Percentiles rank a stretch among this genome's conserved stretches.
Evolutionary conservation across 2,888 invertebrate genomes (phyloP).

Genomic region (Emmelina monodactyla): DNA sequence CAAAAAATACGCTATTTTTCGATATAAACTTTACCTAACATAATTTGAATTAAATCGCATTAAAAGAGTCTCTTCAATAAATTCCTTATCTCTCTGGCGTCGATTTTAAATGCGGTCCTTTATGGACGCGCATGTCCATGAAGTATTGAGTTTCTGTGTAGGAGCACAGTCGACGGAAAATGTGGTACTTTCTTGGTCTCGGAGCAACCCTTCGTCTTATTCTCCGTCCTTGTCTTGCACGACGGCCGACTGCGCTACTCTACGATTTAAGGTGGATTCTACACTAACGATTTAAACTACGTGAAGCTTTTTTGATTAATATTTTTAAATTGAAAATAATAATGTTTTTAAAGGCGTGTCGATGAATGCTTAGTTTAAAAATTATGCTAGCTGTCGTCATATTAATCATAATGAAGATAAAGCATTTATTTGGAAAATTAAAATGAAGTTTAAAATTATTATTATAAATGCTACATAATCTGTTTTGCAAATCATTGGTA

Average conservation of each 20-base stretch:
- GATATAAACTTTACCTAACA: slow-evolving; percentile 20
- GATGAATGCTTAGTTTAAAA: too few relatives aligned
- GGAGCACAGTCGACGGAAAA: slow-evolving; percentile 28
- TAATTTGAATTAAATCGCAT: slow-evolving; percentile 10
- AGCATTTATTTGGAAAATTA: too few relatives aligned
- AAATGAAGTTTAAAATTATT: too few relatives aligned
- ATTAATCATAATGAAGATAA: too few relatives aligned
- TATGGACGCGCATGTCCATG: slow-evolving; percentile 52
- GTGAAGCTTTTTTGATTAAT: too few relatives aligned
- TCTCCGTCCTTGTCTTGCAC: slow-evolving; percentile 65
- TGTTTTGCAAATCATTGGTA: too few relatives aligned
- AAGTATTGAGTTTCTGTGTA: slow-evolving; percentile 36
- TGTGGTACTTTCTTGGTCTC: slow-evolving; percentile 54
- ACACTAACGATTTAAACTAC: too few relatives aligned
- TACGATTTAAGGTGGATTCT: slow-evolving; percentile 29
- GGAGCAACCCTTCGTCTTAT: slow-evolving; percentile 68
- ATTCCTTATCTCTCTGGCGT: slow-evolving; percentile 63
- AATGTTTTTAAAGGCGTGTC: too few relatives aligned
- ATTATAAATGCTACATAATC: too few relatives aligned
- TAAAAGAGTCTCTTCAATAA: slow-evolving; percentile 35
- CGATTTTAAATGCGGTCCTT: slow-evolving; percentile 62
- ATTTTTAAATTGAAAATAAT: too few relatives aligned
- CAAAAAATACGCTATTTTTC: slow-evolving; percentile 48
- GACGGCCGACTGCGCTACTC: slow-evolving; percentile 59
- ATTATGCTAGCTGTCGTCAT: too few relatives aligned